A percentile compares a stretch with the other conserved stretches of the same genome.
These are phyloP conservation scores for Xiphias gladius DNA, from an alignment of 2,113 vertebrate species.

Conservation along the genomic window DNA sequence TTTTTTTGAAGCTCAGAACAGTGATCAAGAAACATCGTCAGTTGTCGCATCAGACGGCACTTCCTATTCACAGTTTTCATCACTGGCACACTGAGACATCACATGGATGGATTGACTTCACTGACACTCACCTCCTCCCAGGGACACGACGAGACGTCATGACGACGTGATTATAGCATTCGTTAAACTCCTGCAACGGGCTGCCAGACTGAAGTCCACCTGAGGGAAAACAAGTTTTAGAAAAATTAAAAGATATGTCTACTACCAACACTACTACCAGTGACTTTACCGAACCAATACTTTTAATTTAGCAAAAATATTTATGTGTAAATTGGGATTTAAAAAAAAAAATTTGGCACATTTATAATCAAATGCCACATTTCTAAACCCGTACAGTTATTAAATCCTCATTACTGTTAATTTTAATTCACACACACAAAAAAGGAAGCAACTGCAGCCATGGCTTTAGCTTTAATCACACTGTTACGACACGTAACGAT, in stretches of 20 bases:
- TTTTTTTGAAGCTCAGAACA: slow-evolving; percentile 57
- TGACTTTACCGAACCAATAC: not conserved
- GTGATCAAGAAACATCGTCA: slow-evolving; percentile 86
- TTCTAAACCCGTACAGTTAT: not conserved
- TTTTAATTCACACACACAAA: no score
- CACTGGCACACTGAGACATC: slow-evolving; percentile 60
- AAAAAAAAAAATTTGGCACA: no score
- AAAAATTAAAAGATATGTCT: no score
- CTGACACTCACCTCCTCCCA: slow-evolving; percentile 20
- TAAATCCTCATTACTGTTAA: not conserved
- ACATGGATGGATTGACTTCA: fast-evolving
- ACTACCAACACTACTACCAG: fast-evolving
- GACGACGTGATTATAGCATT: no score
- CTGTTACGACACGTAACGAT: not conserved
- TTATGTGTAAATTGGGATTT: no score
- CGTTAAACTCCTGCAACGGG: not conserved
- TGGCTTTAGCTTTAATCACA: not conserved
- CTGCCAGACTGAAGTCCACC: not conserved
- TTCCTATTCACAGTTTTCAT: slow-evolving; percentile 94
- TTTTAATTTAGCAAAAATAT: no score
- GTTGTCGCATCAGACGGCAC: slow-evolving; percentile 96
- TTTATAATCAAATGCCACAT: not conserved
- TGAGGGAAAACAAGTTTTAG: not conserved
- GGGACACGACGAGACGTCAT: not conserved
- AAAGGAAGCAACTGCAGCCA: not conserved